Conservation (phyloP, 2,797 vertebrate species). For the Cynopterus sphinx region DNA sequence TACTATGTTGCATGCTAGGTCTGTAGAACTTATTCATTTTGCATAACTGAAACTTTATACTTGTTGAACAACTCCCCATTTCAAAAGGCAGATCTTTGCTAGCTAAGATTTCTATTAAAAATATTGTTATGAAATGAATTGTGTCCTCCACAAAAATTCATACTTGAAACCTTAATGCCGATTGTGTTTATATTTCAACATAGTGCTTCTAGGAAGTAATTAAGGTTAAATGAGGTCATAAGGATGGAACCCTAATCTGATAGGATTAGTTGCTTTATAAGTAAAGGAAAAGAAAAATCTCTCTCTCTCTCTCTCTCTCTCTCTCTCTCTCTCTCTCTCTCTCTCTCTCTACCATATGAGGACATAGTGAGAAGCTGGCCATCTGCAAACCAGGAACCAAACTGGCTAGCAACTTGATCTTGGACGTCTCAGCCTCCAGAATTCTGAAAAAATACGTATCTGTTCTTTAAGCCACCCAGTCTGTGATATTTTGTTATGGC, state of each 20-base stretch:
- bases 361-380: neutral
- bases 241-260: neutral
- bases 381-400: neutral
- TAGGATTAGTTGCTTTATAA: neutral
- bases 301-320: neutral
- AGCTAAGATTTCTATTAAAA: neutral
- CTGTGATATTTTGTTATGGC: neutral
- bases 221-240: neutral
- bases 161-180: neutral
- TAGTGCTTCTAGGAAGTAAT: neutral
- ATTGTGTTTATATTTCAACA: neutral
- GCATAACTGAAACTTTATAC: neutral
- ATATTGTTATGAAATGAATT: neutral
- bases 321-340: neutral
- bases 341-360: neutral
- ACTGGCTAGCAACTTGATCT: neutral
- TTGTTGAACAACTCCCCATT: neutral
- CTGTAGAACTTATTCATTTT: neutral
- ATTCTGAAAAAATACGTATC: neutral
- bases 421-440: neutral
- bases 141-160: neutral
- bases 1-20: neutral
- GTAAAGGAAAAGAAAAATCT: neutral
- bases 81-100: neutral
- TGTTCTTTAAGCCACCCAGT: neutral